A percentile compares a stretch with the other conserved stretches of the same genome.
Evolutionary conservation across 1,140 invertebrate species (phyloP).

Genomic region (Euura saliciscinereae): DNA sequence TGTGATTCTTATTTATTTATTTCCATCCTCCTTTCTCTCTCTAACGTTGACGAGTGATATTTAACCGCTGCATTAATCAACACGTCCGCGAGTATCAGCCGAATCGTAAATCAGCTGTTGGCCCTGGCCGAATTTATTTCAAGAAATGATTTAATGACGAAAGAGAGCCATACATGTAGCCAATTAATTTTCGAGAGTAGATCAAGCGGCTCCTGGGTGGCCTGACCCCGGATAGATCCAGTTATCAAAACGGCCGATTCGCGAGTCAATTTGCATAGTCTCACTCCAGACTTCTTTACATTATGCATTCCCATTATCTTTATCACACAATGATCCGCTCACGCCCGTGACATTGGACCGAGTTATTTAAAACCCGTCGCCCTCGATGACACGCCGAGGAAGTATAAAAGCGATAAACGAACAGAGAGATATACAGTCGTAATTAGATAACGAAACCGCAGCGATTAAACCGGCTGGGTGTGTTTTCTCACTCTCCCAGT

Average conservation of each 20-base stretch:
- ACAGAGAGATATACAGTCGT: constrained; percentile 11
- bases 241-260: constrained; percentile 35
- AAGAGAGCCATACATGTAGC: not conserved
- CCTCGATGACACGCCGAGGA: not conserved
- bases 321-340: not conserved
- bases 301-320: constrained; percentile 1
- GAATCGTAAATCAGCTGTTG: constrained; percentile 29
- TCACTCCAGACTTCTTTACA: constrained; percentile 1
- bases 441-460: constrained; percentile 19
- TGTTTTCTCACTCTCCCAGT: too few relatives aligned
- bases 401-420: constrained; percentile 13
- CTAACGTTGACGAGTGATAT: constrained; percentile 2
- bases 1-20: not conserved
- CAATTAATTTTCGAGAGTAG: constrained; percentile 25
- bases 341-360: not conserved
- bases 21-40: not conserved
- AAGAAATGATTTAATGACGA: constrained; percentile 15
- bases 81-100: constrained; percentile 10
- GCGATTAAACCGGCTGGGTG: not conserved
- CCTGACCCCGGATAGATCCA: constrained; percentile 21
- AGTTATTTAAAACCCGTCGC: too few relatives aligned
- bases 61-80: constrained; percentile 16
- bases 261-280: constrained; percentile 33
- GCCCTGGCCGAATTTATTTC: constrained; percentile 18
- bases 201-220: constrained; percentile 20